phyloP scores from a whole-genome alignment of 2,113 vertebrate species.

The Leucosticte australis region DNA sequence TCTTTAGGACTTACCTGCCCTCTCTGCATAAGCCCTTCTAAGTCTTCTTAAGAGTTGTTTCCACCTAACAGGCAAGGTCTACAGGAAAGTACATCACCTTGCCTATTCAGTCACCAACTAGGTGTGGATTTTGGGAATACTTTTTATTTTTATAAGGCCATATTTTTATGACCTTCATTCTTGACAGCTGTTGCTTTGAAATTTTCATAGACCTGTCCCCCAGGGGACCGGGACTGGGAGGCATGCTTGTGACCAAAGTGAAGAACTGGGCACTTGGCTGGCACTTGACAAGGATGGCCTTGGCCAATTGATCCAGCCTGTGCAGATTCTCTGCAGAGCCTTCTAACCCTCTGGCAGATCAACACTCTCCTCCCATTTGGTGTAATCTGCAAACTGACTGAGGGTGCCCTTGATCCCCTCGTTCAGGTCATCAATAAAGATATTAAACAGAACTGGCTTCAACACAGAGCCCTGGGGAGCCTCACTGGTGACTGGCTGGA shows the following conservation, averaged over 20 bases:
- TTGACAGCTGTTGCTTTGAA: background rate
- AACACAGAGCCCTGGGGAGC: background rate
- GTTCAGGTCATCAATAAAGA: background rate
- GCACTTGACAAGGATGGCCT: background rate
- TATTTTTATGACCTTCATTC: background rate
- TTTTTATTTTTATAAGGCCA: background rate
- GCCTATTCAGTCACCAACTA: background rate
- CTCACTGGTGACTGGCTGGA: too few species aligned
- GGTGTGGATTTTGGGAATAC: background rate
- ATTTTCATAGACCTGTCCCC: background rate
- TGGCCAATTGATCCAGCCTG: background rate
- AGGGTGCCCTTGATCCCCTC: background rate
- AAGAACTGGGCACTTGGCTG: background rate
- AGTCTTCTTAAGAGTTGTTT: background rate
- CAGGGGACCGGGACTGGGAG: background rate
- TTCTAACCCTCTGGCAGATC: background rate
- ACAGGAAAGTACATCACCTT: background rate
- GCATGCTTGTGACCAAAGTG: background rate
- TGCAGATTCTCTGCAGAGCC: background rate
- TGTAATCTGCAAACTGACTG: background rate
- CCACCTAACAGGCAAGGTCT: background rate
- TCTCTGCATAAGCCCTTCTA: background rate
- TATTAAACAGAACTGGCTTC: background rate
- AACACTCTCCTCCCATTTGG: background rate
- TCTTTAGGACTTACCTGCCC: background rate